These are phyloP conservation scores for Mobula hypostoma DNA, from an alignment of 2,113 vertebrate species.

Conservation along the genomic window DNA sequence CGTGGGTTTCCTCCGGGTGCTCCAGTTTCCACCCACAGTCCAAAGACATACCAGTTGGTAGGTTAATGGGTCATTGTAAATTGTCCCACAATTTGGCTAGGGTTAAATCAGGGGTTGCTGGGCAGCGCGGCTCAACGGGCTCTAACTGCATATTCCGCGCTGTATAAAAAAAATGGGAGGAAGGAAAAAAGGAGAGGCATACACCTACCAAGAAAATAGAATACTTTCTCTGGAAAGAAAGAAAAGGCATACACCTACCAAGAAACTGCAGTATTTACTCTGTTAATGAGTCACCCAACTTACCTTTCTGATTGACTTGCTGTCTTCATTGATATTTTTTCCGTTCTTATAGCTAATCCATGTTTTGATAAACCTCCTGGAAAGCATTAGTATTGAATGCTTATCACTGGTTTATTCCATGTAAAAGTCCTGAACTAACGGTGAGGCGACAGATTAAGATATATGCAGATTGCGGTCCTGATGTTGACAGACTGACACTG, in stretches of 20 bases:
- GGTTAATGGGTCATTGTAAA: too few species aligned
- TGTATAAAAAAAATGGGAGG: too few species aligned
- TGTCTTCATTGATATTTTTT: not conserved
- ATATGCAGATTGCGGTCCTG: not conserved
- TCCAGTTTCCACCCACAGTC: too few species aligned
- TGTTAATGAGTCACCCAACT: not conserved
- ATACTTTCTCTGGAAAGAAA: too few species aligned
- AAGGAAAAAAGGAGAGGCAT: too few species aligned
- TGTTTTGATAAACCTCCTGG: not conserved
- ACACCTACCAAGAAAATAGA: not conserved
- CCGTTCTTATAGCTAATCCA: not conserved
- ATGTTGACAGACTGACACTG: not conserved
- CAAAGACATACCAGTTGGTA: too few species aligned
- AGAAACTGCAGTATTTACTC: not conserved
- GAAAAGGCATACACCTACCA: not conserved
- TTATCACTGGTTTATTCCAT: not conserved
- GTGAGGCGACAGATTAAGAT: conserved; percentile 24
- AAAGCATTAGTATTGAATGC: not conserved
- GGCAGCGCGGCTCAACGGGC: too few species aligned
- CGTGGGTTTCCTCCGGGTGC: too few species aligned
- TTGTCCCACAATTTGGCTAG: too few species aligned
- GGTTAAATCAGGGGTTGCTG: too few species aligned
- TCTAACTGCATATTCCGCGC: too few species aligned
- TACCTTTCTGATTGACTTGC: not conserved
- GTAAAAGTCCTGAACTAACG: not conserved